phyloP scores from a whole-genome alignment of 2,797 vertebrate species.

The Glossophaga mutica region DNA sequence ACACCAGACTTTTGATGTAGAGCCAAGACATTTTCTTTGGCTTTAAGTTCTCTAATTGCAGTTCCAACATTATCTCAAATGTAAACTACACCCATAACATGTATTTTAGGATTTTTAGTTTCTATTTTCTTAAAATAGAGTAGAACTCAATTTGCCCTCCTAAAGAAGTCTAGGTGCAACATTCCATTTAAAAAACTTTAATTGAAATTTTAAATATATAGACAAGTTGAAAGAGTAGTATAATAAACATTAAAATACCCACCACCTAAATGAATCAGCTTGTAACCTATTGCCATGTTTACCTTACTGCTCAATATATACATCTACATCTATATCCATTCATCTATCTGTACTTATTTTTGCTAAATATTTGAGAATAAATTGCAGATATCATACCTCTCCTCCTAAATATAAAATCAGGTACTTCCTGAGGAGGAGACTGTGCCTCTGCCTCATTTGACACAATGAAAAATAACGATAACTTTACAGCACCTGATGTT shows the following conservation, averaged over 20 bases:
- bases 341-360: not conserved
- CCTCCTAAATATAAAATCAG: not conserved
- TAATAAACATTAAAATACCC: not conserved
- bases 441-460: not conserved
- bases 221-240: not conserved
- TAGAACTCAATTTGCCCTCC: not conserved
- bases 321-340: not conserved
- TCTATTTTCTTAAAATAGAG: not conserved
- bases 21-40: not conserved
- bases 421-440: not conserved
- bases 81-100: not conserved
- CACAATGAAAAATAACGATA: not conserved
- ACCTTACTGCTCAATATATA: not conserved
- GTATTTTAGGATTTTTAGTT: not conserved
- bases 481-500: not conserved
- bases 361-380: constrained; percentile 1
- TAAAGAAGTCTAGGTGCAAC: not conserved
- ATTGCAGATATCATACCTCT: not conserved
- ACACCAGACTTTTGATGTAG: not conserved
- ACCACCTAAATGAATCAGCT: not conserved
- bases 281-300: not conserved
- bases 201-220: not conserved
- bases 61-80: not conserved
- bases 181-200: not conserved
- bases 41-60: not conserved